Base-by-base conservation (phyloP, 1,140 invertebrate genomes). In the Drosophila sucinea region DNA sequence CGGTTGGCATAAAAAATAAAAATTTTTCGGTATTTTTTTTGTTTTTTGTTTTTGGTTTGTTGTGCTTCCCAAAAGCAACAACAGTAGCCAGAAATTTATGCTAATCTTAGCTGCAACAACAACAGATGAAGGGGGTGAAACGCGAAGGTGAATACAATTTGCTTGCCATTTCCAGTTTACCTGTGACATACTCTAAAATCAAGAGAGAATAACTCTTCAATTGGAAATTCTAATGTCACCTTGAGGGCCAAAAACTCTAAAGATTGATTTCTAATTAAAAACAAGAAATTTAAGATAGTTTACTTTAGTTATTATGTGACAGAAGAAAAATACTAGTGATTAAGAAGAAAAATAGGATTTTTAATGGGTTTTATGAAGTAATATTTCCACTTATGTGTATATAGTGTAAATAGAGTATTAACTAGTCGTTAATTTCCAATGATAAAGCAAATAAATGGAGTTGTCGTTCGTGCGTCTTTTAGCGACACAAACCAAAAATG, bases 41-140 rank as follows among this genome's bases (percentile, higher is more conserved):
- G 41, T 55, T 38, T 51, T 58, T 60, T 55, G 47, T 65, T 35
- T 51, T 58, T 72, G 72, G 25, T 25, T 60, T 68, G 75, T 72
- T 87, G 73, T 81, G 79, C 79, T 73, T 87, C 61, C 72, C 54
- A 73, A 83, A 79, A 67, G 61, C 79, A 51, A 76, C 78, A 73
- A 80, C 83, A 77, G 83, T 83, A 87, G 79, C 83, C 83, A 87
- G 77, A 89, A 80, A 86, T 87, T 79, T 83, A 86, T 86, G 82
- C 82, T 87, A 86, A 86, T 86, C 83, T 82, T 81, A 77, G 65
- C 47, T 62, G 58, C 60, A 72, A 67, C 51, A 67, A 86, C 33
- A 51, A 51, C 44, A 51, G 7, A 27, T 3, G 7, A 51, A 51
- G 10, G 44, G 44, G 44, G 44, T 10, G 27, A 27, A 4, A 11